Conservation (phyloP, 92 coral and sea anemone genomes). For the Porites lobata region DNA sequence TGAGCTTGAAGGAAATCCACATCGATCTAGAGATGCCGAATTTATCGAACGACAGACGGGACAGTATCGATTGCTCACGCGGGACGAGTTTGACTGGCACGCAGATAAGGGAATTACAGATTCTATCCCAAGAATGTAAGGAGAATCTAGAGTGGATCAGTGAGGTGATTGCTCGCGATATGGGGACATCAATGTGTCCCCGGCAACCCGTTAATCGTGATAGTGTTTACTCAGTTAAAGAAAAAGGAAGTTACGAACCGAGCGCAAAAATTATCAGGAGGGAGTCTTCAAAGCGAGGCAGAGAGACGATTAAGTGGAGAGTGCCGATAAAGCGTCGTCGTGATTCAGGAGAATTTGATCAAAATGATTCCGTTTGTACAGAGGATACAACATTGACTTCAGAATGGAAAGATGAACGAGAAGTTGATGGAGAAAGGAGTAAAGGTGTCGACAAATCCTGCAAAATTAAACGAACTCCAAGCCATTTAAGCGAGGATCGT, state of each 20-base stretch:
- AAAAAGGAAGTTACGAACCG: constrained; percentile 76
- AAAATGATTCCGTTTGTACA: constrained; percentile 42
- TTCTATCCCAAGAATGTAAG: constrained; percentile 74
- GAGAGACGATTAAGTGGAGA: constrained; percentile 42
- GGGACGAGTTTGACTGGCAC: constrained; percentile 68
- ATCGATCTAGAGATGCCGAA: constrained; percentile 85
- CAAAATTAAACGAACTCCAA: background rate
- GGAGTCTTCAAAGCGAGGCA: constrained; percentile 64
- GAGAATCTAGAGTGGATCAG: constrained; percentile 85
- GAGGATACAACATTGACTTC: constrained; percentile 27
- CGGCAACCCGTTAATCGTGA: constrained; percentile 52
- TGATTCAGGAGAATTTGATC: constrained; percentile 40
- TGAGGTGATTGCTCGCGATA: constrained; percentile 75
- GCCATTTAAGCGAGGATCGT: background rate
- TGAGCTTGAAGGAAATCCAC: constrained; percentile 85
- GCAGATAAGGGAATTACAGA: constrained; percentile 81
- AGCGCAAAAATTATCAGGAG: constrained; percentile 74
- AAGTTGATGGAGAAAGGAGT: background rate
- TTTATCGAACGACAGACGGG: constrained; percentile 56
- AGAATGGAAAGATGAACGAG: background rate
- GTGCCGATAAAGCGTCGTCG: constrained; percentile 39
- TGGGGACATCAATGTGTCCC: constrained; percentile 56
- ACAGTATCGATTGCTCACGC: constrained; percentile 68
- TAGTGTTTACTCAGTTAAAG: constrained; percentile 69
- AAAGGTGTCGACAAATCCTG: background rate